Evolutionary conservation across 1,140 invertebrate species (phyloP), one percentile per base, ranked within the genome.

Genomic region (Capitella teleta): DNA sequence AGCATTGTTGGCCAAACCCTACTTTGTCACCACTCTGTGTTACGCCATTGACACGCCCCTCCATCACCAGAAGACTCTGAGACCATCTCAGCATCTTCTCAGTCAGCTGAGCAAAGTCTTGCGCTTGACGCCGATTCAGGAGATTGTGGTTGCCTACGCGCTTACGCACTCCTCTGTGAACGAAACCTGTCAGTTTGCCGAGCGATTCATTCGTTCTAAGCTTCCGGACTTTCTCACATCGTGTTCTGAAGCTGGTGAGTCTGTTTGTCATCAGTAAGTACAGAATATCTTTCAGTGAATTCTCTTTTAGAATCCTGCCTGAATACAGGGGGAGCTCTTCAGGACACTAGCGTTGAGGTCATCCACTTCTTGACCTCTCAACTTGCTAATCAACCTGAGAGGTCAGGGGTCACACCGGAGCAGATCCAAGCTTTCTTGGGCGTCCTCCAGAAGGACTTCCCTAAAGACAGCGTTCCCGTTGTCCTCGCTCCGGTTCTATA

Each of bases 401-500:
- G 70, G 30, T 72, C 77, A 59, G 76, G 76, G 54, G 72, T 74
- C 43, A 59, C 61, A 42, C 64, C 75, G 40, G 84, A 88, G 58
- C 78, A 82, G 8, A 85, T 83, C 61, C 81, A 85, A 59, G 78
- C 82, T 89, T 93, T 75, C 65, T 91, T 23, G 79, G 82, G 61
- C 81, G 81, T 60, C 74, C 94, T 55, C 78, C 83, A 59, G 78
- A 82, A 63, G 68, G 88, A 93, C 67, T 92, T 91, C 77, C 86
- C 87, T 26, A 80, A 82, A 54, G 85, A 87, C 60, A 77, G 83
- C 58, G 86, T 88, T 51, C 89, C 89, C 54, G 82, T 90, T 61
- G 82, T 93, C 57, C 73, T 95, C 58, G 82, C 85, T 60, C 88
- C 88, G 65, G 75, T 90, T 37, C 74, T 93, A 36, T 93, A 92